Evolutionary conservation across 2,888 invertebrate species (phyloP), one percentile per base, ranked within the genome.

Genomic region (Polylopha cassiicola): DNA sequence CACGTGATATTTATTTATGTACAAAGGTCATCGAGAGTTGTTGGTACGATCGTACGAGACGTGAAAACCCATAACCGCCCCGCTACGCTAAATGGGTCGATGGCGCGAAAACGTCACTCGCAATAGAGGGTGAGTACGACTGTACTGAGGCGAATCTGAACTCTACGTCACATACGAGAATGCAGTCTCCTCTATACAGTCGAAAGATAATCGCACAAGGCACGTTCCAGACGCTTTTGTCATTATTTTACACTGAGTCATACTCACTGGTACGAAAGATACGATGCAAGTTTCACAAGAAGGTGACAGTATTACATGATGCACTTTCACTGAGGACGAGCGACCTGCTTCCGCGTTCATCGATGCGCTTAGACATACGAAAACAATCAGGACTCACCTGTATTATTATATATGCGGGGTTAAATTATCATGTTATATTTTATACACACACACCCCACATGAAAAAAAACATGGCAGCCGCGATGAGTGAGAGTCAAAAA

Each of bases 401-500:
- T 74, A 71, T 59, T 60, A 72, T 64, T 78, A 64, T 72, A 68
- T 68, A 69, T 65, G 79, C n/a, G n/a, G 78, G 78, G 76, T 76
- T 73, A 81, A 73, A 77, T 65, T 73, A 73, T 65, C 84, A 84
- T 84, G 74, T 66, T 76, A 77, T 63, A 54, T 57, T 72, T 68
- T 73, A 73, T 68, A 78, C 72, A 81, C 78, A 80, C 74, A 80
- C 82, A 90, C 89, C 90, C 90, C 90, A 89, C 88, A 89, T 87
- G 87, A 88, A 89, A 88, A 89, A 90, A 90, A 91, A 91, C 91
- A 92, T 92, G 92, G 91, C 91, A 90, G 89, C 80, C 82, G 66
- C 66, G 71, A 72, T 65, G 65, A 77, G 69, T 65, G 72, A 64
- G 70, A 65, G 73, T 67, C 62, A 61, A 69, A 68, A 70, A 63